Evolutionary conservation across 2,797 vertebrate genomes (phyloP).

Genomic region (Setipinna tenuifilis): DNA sequence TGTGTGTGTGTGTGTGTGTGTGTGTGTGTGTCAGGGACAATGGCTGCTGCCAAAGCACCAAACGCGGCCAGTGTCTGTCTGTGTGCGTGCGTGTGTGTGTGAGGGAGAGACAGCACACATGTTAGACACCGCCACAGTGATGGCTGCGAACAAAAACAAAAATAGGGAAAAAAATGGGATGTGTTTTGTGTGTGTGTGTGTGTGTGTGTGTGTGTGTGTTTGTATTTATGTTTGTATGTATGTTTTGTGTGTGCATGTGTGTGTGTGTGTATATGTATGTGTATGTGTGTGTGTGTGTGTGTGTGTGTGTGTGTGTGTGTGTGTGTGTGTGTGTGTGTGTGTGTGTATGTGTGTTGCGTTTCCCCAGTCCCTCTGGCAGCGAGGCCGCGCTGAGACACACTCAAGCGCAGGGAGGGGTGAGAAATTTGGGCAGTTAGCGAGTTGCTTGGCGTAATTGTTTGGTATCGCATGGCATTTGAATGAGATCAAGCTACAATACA

Average conservation of each 20-base stretch:
- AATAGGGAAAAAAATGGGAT: background rate
- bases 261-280: background rate
- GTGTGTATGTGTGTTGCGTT: conserved; percentile 12
- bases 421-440: conserved; percentile 23
- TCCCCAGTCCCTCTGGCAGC: background rate
- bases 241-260: background rate
- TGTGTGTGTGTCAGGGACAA: background rate
- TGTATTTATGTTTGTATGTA: no score
- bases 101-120: background rate
- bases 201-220: no score
- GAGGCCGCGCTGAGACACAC: background rate
- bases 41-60: no score
- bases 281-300: no score
- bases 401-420: conserved; percentile 22
- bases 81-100: no score
- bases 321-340: background rate
- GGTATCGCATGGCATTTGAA: conserved; percentile 44
- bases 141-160: conserved; percentile 12
- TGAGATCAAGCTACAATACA: conserved; percentile 55
- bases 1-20: conserved; percentile 1
- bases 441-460: conserved; percentile 45
- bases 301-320: no score
- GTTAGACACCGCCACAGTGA: background rate
- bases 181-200: background rate
- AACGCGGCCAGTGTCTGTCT: no score